These are phyloP conservation scores for Cichlasoma orientale DNA, from an alignment of 2,797 vertebrate genomes.

Conservation along the genomic window DNA sequence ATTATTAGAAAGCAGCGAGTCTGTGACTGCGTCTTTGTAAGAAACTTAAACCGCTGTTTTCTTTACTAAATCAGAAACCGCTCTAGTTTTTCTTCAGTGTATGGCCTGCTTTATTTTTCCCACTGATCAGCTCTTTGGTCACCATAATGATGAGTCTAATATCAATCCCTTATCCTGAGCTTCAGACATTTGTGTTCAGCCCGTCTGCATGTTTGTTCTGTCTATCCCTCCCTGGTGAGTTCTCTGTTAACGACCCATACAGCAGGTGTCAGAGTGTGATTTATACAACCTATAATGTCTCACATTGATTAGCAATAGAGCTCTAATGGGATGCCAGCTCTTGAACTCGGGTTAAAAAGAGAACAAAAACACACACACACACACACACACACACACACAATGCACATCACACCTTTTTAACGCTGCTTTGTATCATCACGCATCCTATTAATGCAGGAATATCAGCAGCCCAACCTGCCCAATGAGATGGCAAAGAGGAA, in stretches of 20 bases:
- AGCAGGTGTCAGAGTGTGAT: slow-evolving; percentile 78
- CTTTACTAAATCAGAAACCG: slow-evolving; percentile 27
- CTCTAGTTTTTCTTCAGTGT: neutral
- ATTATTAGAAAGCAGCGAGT: slow-evolving; percentile 59
- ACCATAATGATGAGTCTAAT: slow-evolving; percentile 25
- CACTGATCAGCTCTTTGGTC: slow-evolving; percentile 44
- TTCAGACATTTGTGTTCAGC: slow-evolving; percentile 53
- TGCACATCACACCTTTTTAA: slow-evolving; percentile 30
- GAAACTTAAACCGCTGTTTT: slow-evolving; percentile 46
- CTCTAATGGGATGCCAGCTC: slow-evolving; percentile 73
- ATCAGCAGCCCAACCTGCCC: slow-evolving; percentile 52
- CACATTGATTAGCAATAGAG: slow-evolving; percentile 80
- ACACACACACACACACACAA: neutral
- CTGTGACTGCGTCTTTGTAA: slow-evolving; percentile 18
- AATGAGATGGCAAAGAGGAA: slow-evolving; percentile 47
- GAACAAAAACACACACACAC: slow-evolving; percentile 6
- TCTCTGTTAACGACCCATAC: slow-evolving; percentile 75
- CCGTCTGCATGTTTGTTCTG: slow-evolving; percentile 68
- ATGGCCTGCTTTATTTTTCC: slow-evolving; percentile 9
- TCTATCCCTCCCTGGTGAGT: slow-evolving; percentile 65
- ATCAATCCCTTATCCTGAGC: slow-evolving; percentile 37
- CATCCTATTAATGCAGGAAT: slow-evolving; percentile 49
- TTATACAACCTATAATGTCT: slow-evolving; percentile 80
- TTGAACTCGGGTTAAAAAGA: slow-evolving; percentile 49
- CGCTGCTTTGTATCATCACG: slow-evolving; percentile 39